These are phyloP conservation scores for Tubulanus polymorphus DNA, from an alignment of 2,888 invertebrate genomes.

Conservation along the genomic window DNA sequence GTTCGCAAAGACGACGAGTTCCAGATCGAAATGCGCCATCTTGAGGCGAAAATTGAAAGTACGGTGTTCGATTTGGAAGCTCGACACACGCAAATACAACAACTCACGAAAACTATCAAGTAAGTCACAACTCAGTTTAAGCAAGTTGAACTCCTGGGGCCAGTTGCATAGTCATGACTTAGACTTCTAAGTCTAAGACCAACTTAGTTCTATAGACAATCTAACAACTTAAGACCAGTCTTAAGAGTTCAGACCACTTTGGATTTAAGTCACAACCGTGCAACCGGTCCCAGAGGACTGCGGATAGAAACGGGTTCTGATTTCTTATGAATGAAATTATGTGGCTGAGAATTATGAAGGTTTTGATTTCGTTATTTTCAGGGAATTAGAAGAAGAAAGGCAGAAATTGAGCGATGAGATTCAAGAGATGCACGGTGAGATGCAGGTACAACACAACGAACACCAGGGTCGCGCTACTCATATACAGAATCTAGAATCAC, in stretches of 20 bases:
- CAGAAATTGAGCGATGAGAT: constrained; percentile 27
- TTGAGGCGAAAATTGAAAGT: constrained; percentile 35
- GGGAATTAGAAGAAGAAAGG: constrained; percentile 32
- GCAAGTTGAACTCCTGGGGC: constrained; percentile 6
- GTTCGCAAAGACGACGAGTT: constrained; percentile 32
- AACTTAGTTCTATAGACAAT: no score
- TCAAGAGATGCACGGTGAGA: constrained; percentile 25
- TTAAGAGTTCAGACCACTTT: no score
- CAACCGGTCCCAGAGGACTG: no score
- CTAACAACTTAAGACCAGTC: no score
- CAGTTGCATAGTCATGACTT: no score
- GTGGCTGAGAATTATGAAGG: no score
- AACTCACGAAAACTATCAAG: constrained; percentile 28
- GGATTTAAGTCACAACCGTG: no score
- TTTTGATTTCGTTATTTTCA: constrained; percentile 15
- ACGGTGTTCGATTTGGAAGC: constrained; percentile 32
- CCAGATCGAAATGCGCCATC: constrained; percentile 31
- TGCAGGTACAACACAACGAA: constrained; percentile 32
- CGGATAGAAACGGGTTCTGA: no score
- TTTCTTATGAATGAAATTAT: no score
- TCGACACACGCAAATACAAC: constrained; percentile 21
- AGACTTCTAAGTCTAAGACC: neutral
- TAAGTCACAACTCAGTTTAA: constrained; percentile 8
- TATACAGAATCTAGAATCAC: constrained; percentile 28
- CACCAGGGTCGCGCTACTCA: constrained; percentile 24